Evolutionary conservation across 2,797 vertebrate species (phyloP).

Genomic region (Myripristis murdjan): DNA sequence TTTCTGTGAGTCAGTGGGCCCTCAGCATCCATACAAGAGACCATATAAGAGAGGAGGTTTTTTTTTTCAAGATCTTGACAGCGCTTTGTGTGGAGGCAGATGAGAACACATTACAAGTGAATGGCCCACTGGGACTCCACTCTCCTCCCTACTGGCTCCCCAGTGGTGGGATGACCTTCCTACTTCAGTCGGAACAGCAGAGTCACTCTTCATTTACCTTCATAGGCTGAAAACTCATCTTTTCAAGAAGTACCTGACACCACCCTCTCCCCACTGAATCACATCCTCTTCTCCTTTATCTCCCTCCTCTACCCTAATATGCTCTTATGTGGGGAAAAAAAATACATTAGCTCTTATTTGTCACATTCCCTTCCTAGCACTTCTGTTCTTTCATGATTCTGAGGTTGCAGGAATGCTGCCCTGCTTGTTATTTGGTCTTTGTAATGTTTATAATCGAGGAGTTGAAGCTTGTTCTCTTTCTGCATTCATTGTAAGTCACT

Average conservation of each 20-base stretch:
- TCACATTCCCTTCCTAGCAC: background rate
- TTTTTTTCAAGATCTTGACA: slow-evolving; percentile 38
- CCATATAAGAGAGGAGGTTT: slow-evolving; percentile 32
- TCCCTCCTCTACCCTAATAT: slow-evolving; percentile 17
- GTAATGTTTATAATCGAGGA: slow-evolving; percentile 15
- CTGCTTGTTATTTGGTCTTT: background rate
- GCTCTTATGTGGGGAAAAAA: slow-evolving; percentile 12
- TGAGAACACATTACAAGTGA: slow-evolving; percentile 79
- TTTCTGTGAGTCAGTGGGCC: slow-evolving; percentile 44
- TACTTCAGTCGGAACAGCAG: slow-evolving; percentile 58
- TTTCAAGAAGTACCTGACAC: slow-evolving; percentile 47
- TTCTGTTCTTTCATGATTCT: background rate
- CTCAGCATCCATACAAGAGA: slow-evolving; percentile 10
- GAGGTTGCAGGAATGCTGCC: background rate
- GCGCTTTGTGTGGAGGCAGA: slow-evolving; percentile 70
- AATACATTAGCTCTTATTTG: background rate
- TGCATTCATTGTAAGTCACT: background rate
- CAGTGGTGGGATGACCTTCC: slow-evolving; percentile 74
- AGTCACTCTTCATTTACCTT: slow-evolving; percentile 54
- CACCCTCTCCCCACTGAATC: slow-evolving; percentile 40
- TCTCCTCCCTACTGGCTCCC: slow-evolving; percentile 60
- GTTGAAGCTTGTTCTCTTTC: slow-evolving; percentile 11
- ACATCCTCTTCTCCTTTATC: slow-evolving; percentile 8
- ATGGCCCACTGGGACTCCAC: slow-evolving; percentile 66
- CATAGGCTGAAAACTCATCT: slow-evolving; percentile 37